Evolutionary conservation across 2,888 invertebrate species (phyloP).

Genomic region (Dione juno): DNA sequence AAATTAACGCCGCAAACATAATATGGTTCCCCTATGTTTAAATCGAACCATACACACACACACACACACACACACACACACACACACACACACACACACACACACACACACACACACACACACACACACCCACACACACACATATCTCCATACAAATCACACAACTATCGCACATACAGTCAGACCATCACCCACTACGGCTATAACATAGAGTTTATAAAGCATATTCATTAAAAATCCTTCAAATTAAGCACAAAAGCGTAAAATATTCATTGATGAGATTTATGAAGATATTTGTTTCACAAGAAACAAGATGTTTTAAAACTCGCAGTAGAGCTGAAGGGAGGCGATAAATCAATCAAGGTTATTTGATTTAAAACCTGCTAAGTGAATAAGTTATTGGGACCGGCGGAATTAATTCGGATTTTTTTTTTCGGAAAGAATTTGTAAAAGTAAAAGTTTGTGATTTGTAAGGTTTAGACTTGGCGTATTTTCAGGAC

Average conservation of each 20-base stretch:
- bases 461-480: slow-evolving; percentile 23
- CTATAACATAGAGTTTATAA: no score
- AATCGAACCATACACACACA: no score
- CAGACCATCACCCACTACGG: no score
- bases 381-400: slow-evolving; percentile 34
- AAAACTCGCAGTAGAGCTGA: neutral
- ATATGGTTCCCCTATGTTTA: no score
- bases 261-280: neutral
- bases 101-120: no score
- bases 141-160: no score
- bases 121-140: no score
- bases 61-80: no score
- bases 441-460: slow-evolving; percentile 11
- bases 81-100: no score
- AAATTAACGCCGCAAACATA: no score
- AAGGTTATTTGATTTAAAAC: slow-evolving; percentile 59
- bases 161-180: neutral
- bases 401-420: slow-evolving; percentile 20
- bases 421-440: neutral
- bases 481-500: neutral
- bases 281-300: slow-evolving; percentile 9
- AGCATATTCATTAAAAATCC: no score
- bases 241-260: neutral
- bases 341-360: slow-evolving; percentile 55
- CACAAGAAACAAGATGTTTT: slow-evolving; percentile 8